These are phyloP conservation scores for Rhabdomys dilectus DNA, from an alignment of 2,113 vertebrate species.

Conservation along the genomic window DNA sequence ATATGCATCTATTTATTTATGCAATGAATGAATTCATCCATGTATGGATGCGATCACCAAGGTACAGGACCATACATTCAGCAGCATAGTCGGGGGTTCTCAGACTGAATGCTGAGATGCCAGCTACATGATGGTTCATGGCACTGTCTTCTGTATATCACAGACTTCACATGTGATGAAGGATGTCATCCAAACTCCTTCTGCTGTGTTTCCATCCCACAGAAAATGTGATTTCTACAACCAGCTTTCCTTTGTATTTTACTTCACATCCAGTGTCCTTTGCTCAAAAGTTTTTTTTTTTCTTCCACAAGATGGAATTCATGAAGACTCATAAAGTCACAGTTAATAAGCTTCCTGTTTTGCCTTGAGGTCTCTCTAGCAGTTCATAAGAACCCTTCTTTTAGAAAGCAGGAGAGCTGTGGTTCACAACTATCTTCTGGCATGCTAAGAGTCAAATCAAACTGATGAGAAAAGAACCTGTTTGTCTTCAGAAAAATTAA, in stretches of 20 bases:
- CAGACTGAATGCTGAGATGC: not conserved
- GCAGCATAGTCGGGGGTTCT: not conserved
- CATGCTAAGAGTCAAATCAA: constrained; percentile 56
- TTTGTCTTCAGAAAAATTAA: constrained; percentile 76
- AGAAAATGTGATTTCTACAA: not conserved
- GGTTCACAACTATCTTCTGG: constrained; percentile 24
- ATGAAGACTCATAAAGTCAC: constrained; percentile 55
- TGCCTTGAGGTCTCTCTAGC: constrained; percentile 48
- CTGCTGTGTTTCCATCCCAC: not conserved
- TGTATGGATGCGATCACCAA: not conserved
- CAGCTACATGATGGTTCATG: not conserved
- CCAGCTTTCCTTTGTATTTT: not conserved
- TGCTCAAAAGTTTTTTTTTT: constrained; percentile 53
- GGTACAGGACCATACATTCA: not conserved
- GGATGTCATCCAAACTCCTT: not conserved
- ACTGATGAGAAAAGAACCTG: constrained; percentile 53
- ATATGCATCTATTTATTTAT: not conserved
- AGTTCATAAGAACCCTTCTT: constrained; percentile 58
- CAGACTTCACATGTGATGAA: not conserved
- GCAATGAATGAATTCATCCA: not conserved
- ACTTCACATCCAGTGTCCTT: not conserved
- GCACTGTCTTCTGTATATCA: not conserved
- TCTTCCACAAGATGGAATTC: constrained; percentile 63
- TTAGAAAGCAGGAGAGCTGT: constrained; percentile 29
- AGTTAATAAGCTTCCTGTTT: constrained; percentile 69